phyloP scores from a whole-genome alignment of 2,888 invertebrate species.

The Netelia melanura region DNA sequence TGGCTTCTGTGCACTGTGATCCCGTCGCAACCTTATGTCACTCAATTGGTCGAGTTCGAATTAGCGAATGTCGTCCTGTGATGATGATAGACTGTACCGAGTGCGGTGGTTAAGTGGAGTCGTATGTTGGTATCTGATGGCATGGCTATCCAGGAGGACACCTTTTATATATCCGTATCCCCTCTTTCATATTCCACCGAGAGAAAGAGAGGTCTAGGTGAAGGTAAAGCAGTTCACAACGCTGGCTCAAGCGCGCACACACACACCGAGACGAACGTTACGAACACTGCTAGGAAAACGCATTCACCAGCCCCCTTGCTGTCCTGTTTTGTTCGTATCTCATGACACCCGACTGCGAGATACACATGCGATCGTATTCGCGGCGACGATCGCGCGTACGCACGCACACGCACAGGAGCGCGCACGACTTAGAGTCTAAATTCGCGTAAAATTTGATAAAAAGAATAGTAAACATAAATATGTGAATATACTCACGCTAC shows the following conservation, averaged over 20 bases:
- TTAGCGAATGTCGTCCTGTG: not conserved
- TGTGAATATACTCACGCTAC: not conserved
- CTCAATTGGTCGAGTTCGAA: not conserved
- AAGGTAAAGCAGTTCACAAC: constrained; percentile 79
- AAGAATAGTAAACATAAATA: constrained; percentile 2
- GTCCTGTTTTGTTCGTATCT: not conserved
- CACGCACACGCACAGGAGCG: not conserved
- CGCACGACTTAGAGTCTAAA: not conserved
- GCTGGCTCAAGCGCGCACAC: constrained; percentile 15
- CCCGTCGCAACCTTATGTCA: not conserved
- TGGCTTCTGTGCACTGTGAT: not conserved
- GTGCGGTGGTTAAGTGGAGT: constrained; percentile 75
- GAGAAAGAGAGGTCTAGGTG: constrained; percentile 85
- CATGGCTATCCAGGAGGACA: constrained; percentile 82
- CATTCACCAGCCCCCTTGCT: constrained; percentile 55
- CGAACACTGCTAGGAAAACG: constrained; percentile 56
- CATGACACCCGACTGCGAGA: constrained; percentile 16
- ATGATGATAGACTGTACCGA: constrained; percentile 54
- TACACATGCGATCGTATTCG: constrained; percentile 11
- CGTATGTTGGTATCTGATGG: constrained; percentile 80
- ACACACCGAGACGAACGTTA: constrained; percentile 38
- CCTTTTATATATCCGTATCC: constrained; percentile 83
- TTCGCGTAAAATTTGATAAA: not conserved
- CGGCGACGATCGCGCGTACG: not conserved
- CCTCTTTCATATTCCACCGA: constrained; percentile 77